Evolutionary conservation across 2,113 vertebrate genomes (phyloP).

Genomic region (Bettongia penicillata): DNA sequence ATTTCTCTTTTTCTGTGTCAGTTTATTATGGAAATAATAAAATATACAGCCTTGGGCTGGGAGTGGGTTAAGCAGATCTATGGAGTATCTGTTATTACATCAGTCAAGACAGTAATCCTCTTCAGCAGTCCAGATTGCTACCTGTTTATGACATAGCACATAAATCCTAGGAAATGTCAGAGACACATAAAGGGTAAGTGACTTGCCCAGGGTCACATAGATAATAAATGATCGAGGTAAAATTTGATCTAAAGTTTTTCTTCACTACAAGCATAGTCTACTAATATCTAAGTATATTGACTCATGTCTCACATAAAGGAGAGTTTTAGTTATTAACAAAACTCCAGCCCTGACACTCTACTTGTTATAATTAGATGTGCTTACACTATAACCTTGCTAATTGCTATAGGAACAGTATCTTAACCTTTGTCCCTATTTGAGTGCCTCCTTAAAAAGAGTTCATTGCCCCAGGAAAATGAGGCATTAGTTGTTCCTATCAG

Average conservation of each 20-base stretch:
- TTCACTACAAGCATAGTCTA: not conserved
- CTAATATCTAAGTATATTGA: not conserved
- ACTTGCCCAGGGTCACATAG: not conserved
- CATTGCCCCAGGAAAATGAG: not conserved
- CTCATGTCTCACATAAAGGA: not conserved
- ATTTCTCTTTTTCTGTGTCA: not conserved
- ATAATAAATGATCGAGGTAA: not conserved
- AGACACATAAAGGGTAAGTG: not conserved
- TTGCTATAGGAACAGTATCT: not conserved
- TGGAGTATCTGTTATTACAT: not conserved
- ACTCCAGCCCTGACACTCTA: not conserved
- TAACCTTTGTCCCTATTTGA: not conserved
- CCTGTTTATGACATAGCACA: not conserved
- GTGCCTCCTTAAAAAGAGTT: not conserved
- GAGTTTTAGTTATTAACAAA: not conserved
- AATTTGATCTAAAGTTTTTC: not conserved
- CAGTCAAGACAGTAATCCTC: not conserved
- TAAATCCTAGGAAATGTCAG: not conserved
- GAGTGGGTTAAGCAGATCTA: not conserved
- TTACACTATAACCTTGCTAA: not conserved
- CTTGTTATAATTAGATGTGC: not conserved
- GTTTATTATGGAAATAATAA: not conserved
- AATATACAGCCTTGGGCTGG: not conserved
- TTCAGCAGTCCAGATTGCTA: not conserved
- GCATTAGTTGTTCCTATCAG: not conserved